These are phyloP conservation scores for Emmelina monodactyla DNA, from an alignment of 2,888 invertebrate genomes.

Conservation along the genomic window DNA sequence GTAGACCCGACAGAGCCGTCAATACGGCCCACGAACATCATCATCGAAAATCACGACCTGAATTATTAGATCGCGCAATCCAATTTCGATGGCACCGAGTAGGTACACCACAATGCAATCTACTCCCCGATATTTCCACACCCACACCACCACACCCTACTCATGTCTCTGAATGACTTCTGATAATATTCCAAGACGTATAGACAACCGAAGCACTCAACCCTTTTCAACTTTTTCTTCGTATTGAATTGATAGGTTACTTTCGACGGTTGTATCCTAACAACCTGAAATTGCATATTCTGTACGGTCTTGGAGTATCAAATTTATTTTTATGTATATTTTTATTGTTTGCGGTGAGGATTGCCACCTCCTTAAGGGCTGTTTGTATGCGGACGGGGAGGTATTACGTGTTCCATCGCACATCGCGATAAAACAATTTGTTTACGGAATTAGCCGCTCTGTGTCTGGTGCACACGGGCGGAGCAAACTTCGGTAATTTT, in stretches of 20 bases:
- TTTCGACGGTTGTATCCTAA: too few species aligned
- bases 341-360: slow-evolving; percentile 59
- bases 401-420: slow-evolving; percentile 48
- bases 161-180: slow-evolving; percentile 5
- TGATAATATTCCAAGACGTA: neutral
- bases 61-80: slow-evolving; percentile 52
- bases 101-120: slow-evolving; percentile 50
- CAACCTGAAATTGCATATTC: slow-evolving; percentile 32
- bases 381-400: slow-evolving; percentile 59
- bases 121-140: slow-evolving; percentile 42
- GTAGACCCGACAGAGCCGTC: too few species aligned
- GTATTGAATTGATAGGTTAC: slow-evolving; percentile 17
- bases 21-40: slow-evolving; percentile 32
- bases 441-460: slow-evolving; percentile 45
- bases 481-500: slow-evolving; percentile 21
- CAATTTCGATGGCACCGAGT: too few species aligned
- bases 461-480: slow-evolving; percentile 14
- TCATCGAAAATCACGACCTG: slow-evolving; percentile 47
- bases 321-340: slow-evolving; percentile 62
- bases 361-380: slow-evolving; percentile 58
- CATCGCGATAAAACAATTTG: slow-evolving; percentile 58
- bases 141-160: slow-evolving; percentile 26
- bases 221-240: slow-evolving; percentile 5
- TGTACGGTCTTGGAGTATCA: slow-evolving; percentile 43
- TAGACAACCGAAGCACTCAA: slow-evolving; percentile 22